Conservation (phyloP, 2,113 vertebrate genomes). For the Triplophysa siluroides region DNA sequence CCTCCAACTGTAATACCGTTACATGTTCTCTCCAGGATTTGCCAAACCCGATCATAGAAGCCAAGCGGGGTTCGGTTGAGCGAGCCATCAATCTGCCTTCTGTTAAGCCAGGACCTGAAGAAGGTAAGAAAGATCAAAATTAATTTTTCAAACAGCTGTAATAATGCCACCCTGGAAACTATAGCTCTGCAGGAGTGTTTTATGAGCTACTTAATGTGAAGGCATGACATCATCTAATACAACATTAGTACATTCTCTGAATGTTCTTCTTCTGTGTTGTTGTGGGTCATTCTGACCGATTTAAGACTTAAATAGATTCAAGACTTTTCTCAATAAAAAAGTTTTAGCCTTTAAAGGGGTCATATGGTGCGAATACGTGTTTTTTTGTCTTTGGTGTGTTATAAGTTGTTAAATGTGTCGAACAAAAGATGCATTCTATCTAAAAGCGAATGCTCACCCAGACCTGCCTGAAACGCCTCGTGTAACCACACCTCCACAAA, state of each 20-base stretch:
- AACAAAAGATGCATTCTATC: too few species aligned
- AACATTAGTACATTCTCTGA: neutral
- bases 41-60: conserved; percentile 96
- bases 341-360: too few species aligned
- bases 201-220: too few species aligned
- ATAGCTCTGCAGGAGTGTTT: neutral
- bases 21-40: conserved; percentile 93
- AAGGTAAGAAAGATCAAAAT: neutral
- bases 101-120: conserved; percentile 87
- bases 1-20: conserved; percentile 85
- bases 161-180: neutral
- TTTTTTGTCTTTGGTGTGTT: too few species aligned
- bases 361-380: too few species aligned
- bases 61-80: conserved; percentile 90
- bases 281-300: too few species aligned
- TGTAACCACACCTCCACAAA: too few species aligned
- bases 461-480: too few species aligned
- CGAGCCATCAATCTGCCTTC: conserved; percentile 91
- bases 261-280: neutral
- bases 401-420: too few species aligned
- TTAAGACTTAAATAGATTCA: too few species aligned
- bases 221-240: neutral
- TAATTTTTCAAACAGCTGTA: neutral
- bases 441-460: too few species aligned
- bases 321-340: too few species aligned